These are phyloP conservation scores for Bursaphelenchus okinawaensis DNA, from an alignment of 2,888 invertebrate species.

Conservation along the genomic window DNA sequence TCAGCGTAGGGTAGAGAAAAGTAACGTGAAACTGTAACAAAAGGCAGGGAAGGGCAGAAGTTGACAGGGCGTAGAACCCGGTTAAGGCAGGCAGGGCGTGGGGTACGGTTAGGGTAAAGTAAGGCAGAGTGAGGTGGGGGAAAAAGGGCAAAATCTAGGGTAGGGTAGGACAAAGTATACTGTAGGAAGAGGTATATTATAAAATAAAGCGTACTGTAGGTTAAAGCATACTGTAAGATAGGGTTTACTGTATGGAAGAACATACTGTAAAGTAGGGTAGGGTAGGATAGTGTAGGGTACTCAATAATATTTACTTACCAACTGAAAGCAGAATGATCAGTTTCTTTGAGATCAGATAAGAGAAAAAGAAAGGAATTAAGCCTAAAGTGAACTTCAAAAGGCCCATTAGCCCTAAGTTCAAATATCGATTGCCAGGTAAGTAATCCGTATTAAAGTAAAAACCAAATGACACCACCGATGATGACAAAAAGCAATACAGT, in stretches of 20 bases:
- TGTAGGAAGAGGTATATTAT: slow-evolving; percentile 15
- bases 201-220: not conserved
- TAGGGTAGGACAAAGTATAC: not conserved
- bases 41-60: too few relatives aligned
- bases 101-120: too few relatives aligned
- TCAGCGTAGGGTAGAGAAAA: too few relatives aligned
- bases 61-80: too few relatives aligned
- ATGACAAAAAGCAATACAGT: slow-evolving; percentile 46
- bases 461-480: slow-evolving; percentile 41
- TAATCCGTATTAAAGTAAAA: slow-evolving; percentile 47
- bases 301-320: too few relatives aligned
- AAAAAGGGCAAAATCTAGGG: not conserved
- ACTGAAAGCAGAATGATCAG: slow-evolving; percentile 43
- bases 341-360: slow-evolving; percentile 32
- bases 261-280: too few relatives aligned
- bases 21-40: too few relatives aligned
- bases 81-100: too few relatives aligned
- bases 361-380: slow-evolving; percentile 43
- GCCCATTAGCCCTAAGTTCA: slow-evolving; percentile 40
- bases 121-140: too few relatives aligned
- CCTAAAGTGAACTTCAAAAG: slow-evolving; percentile 38
- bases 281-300: too few relatives aligned
- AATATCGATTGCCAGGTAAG: slow-evolving; percentile 49
- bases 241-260: slow-evolving; percentile 2
- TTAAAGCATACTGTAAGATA: slow-evolving; percentile 1